Base-by-base conservation (phyloP, 2,797 vertebrate species). In the Hozukius guyotensis region DNA sequence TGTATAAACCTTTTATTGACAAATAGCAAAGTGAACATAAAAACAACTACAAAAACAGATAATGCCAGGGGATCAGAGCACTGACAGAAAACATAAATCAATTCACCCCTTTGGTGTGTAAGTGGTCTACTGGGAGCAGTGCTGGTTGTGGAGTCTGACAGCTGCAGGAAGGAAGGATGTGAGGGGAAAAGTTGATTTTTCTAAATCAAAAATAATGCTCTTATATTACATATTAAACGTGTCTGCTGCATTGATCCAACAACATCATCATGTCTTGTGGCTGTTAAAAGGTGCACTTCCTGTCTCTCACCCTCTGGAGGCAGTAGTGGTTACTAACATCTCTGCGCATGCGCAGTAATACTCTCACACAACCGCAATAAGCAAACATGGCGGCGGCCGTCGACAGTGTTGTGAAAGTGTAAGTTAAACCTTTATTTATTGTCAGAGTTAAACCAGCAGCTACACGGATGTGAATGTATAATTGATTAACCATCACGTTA, bases 361-460 rank as follows among this genome's bases (percentile, higher is more conserved):
- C 46, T 86, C 13, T 85, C 87, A 72, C 82, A 94, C 92, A 92
- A 93, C 93, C 89, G 95, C 95, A 94, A 89, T 93, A 93, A 95
- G 91, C 93, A 93, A 96, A 95, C 90, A 96, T 96, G 96, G 96
- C 96, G 93, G 95, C 96, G 87, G 96, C 95, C 93, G 96, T 96
- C 93, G 96, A 96, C 90, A 96, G 95, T 96, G 96, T 96, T 95
- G 96, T 96, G 81, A 96, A 96, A 96, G 95, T 96, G 96, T 96
- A 95, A 96, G 96, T 96, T 95, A 94, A 94, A 87, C 81, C 84
- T 87, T 89, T 83, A 83, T 88, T 92, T 92, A 53, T 67, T 60
- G 8, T 62, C 36, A 65, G 67, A 77, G 59, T 81, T 20, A 73
- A 78, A 36, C 52, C 20, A 34, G 12, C 20, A 13, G 31, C 13